phyloP scores from a whole-genome alignment of 2,888 invertebrate genomes.

The Meloe dianella region DNA sequence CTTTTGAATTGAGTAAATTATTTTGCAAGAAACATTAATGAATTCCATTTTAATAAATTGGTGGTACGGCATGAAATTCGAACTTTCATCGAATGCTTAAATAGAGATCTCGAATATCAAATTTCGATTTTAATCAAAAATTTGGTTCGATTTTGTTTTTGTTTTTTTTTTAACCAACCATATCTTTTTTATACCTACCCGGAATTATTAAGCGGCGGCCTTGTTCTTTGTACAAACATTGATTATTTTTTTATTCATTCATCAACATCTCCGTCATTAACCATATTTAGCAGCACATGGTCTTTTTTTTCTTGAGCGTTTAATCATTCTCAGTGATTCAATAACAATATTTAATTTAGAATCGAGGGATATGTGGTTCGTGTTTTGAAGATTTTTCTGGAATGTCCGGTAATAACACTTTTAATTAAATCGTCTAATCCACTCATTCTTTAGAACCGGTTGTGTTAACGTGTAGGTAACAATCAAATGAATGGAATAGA shows the following conservation, averaged over 20 bases:
- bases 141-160: background rate
- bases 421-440: conserved; percentile 10
- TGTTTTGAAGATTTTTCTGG: background rate
- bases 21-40: background rate
- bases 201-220: conserved; percentile 7
- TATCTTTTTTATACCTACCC: background rate
- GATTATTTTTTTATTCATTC: background rate
- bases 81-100: background rate
- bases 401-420: conserved; percentile 1
- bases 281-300: background rate
- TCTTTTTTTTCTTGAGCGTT: background rate
- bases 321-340: background rate
- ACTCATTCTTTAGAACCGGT: conserved; percentile 11
- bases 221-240: background rate
- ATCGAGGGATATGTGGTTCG: background rate
- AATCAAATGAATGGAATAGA: conserved; percentile 10
- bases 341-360: background rate
- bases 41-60: background rate
- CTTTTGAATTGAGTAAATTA: conserved; percentile 9
- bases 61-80: background rate
- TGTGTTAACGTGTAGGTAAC: conserved; percentile 6
- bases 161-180: background rate
- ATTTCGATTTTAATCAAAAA: conserved; percentile 4
- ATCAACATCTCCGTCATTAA: background rate
- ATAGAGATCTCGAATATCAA: background rate